These are phyloP conservation scores for Eulemur rubriventer DNA, from an alignment of 2,797 vertebrate species.

Conservation along the genomic window DNA sequence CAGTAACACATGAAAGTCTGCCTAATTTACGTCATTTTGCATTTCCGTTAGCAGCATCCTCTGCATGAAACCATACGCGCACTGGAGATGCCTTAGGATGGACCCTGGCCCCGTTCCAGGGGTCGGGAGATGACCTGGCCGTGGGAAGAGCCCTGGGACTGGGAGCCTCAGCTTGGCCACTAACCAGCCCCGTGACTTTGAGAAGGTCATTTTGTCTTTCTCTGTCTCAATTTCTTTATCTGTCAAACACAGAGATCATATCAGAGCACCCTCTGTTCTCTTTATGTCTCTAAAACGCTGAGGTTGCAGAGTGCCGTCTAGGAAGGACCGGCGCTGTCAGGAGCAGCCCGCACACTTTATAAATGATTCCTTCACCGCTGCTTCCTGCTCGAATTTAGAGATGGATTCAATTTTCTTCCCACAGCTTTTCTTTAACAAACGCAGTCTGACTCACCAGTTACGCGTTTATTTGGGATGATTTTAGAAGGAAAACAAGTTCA, in stretches of 20 bases:
- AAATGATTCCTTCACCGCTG: not conserved
- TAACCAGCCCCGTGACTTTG: rapidly evolving
- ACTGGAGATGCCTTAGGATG: not conserved
- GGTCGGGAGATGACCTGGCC: not conserved
- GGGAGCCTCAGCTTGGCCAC: not conserved
- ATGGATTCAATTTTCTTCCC: slow-evolving; percentile 45
- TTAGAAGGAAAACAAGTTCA: slow-evolving; percentile 68
- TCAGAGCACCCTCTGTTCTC: not conserved
- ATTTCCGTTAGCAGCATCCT: slow-evolving; percentile 69
- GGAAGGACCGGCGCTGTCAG: rapidly evolving
- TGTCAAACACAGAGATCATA: not conserved
- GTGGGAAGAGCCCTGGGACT: not conserved
- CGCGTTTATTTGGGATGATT: slow-evolving; percentile 45
- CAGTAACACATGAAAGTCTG: slow-evolving; percentile 64
- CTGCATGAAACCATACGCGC: not conserved
- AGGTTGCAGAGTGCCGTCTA: not conserved
- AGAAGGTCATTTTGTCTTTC: not conserved
- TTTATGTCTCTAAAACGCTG: not conserved
- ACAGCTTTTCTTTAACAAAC: not conserved
- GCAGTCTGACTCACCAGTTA: slow-evolving; percentile 21
- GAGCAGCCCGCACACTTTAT: not conserved
- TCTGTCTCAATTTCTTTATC: not conserved
- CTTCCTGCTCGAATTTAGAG: not conserved
- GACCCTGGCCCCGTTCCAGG: not conserved
- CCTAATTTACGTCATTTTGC: slow-evolving; percentile 67